phyloP scores from a whole-genome alignment of 2,797 vertebrate species.

The Mergus octosetaceus region DNA sequence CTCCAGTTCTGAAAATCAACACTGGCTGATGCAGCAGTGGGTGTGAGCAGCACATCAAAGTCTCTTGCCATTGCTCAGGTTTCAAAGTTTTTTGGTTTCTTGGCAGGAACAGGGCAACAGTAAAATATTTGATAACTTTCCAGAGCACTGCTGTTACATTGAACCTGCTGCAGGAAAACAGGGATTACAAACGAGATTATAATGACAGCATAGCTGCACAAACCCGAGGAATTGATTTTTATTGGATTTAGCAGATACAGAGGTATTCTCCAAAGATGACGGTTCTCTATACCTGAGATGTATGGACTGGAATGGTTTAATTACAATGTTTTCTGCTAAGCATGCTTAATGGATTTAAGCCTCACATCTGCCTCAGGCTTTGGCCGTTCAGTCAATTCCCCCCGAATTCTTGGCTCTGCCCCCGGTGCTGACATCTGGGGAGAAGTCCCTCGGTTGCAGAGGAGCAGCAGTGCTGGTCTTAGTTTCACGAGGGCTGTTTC shows the following conservation, averaged over 20 bases:
- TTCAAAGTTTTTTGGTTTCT: neutral
- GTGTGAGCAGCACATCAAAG: neutral
- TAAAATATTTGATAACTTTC: neutral
- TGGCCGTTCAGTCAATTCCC: neutral
- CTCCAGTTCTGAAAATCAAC: neutral
- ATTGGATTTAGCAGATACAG: neutral
- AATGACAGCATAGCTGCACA: neutral
- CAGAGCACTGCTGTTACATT: neutral
- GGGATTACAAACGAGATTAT: neutral
- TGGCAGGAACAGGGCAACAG: neutral
- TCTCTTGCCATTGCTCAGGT: neutral
- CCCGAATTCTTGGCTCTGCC: neutral
- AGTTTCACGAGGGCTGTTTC: neutral
- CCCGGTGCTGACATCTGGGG: neutral
- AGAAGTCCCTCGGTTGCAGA: accelerated
- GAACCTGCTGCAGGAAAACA: neutral
- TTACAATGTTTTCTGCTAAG: neutral
- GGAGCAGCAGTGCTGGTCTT: neutral
- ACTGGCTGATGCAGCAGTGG: neutral
- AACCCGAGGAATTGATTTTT: neutral
- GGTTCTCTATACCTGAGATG: neutral
- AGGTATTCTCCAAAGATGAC: neutral
- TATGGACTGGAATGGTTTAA: neutral
- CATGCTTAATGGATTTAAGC: neutral
- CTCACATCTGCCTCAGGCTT: neutral